Evolutionary conservation across 2,113 vertebrate genomes (phyloP).

Genomic region (Aythya baeri): DNA sequence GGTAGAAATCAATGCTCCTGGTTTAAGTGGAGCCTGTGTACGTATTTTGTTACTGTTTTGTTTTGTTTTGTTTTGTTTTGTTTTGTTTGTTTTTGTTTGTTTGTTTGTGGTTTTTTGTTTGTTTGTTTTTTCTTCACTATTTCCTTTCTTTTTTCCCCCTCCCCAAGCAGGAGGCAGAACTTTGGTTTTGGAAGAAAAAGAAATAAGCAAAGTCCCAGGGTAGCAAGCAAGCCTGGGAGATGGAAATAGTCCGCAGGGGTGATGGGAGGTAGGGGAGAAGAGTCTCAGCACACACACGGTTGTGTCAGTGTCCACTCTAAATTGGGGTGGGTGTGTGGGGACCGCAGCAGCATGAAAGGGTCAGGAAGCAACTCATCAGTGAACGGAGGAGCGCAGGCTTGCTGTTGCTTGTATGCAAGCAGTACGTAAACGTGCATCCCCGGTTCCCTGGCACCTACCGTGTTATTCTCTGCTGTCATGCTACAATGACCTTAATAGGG

Average conservation of each 20-base stretch:
- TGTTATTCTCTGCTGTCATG: background rate
- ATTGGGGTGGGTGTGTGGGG: background rate
- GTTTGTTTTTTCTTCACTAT: background rate
- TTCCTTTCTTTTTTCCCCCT: background rate
- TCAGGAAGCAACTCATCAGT: background rate
- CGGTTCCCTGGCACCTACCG: fast-evolving
- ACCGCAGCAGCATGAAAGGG: background rate
- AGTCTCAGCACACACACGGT: fast-evolving
- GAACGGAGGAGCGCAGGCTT: background rate
- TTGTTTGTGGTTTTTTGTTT: no score
- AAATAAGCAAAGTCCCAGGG: background rate
- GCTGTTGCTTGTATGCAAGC: background rate
- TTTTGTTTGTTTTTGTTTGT: background rate
- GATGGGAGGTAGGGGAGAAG: background rate
- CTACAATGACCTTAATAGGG: background rate
- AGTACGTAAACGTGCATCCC: background rate
- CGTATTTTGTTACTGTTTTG: background rate
- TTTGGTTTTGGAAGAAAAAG: background rate
- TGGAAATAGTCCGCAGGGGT: background rate
- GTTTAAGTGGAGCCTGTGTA: background rate
- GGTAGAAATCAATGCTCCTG: background rate
- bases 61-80: background rate
- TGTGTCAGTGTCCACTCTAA: background rate
- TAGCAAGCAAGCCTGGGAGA: background rate
- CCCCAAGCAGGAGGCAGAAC: background rate